Evolutionary conservation across 53 echinoderm and acorn worm genomes (phyloP), one percentile per base, ranked within the genome.

Genomic region (Patiria pectinifera): DNA sequence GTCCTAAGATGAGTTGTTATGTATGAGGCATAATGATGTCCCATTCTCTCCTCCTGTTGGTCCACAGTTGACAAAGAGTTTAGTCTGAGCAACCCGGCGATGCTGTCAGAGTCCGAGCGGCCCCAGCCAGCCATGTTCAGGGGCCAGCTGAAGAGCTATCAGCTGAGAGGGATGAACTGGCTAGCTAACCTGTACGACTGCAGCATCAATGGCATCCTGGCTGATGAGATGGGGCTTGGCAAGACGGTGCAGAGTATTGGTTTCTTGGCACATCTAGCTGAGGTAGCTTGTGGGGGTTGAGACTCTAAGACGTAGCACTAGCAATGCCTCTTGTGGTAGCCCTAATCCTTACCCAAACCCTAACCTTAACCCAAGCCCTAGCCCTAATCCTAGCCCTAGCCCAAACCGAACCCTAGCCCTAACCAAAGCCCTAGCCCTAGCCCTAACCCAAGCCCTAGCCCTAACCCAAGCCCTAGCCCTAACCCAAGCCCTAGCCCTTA

Each of bases 211-310:
- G 99, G 99, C n/a, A 99, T 99, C 75, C 94, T 99, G 59, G 99
- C 97, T 43, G 97, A 97, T 93, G 99, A 99, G 91, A 99, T 99
- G 99, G 99, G 99, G 2, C 92, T 99, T 44, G 99, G 99, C 11
- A 99, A 99, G 93, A 99, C 99, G 11, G 96, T 99, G 18, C 99
- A 99, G 96, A 99, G 96, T 46, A 97, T 97, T 82, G 99, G 93
- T 76, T 96, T 99, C 85, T 66, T 99, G 58, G 96, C 99, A 22
- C 99, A 99, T 82, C 92, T 97, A 10, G 98, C 96, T 45, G 97
- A 97, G 96, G 96, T 97, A 87, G 62, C 86, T 24, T 11, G 45
- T 3, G 24, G 79, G 79, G 48, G 79, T 46, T 45, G 43, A 0
- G 5, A 53, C 53, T 53, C 35, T 0, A 35, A 35, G 1, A n/a